Base-by-base conservation (phyloP, 2,888 invertebrate genomes). In the Tuberolachnus salignus region DNA sequence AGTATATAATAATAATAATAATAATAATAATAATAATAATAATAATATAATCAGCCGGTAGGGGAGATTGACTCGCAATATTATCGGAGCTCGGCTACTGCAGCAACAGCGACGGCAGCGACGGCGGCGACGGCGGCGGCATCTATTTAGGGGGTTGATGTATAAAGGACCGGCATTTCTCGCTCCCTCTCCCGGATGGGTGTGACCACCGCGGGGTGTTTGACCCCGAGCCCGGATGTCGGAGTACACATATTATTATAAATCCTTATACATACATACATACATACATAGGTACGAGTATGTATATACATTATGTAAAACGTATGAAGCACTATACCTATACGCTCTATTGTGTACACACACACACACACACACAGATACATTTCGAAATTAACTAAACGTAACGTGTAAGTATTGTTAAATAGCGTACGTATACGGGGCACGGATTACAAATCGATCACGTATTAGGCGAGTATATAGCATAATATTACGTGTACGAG, bases 191-290 rank as follows among this genome's bases (percentile, higher is more conserved):
- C 59, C 66, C 66, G 66, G 57, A 75, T 55, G 66, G 66, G 75
- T 57, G 75, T 67, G 75, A 19, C n/a, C n/a, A n/a, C n/a, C n/a
- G n/a, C 75, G 57, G 75, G 75, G 59, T 67, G 21, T 57, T 67
- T 75, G 75, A 75, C 75, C 75, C 75, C 57, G 23, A 67, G 46
- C 46, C 75, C 75, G 75, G 75, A 75, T 57, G 75, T 74, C 63
- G 53, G 34, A 19, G 42, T 72, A 55, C 19, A 14, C 19, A 19
- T 21, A 14, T 3, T 23, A 13, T 13, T 23, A 14, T n/a, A n/a
- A 16, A 55, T 19, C 9, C 21, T 8, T 3, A 3, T 19, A 53
- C 53, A 19, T 13, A 49, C 13, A 13, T 23, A 42, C 19, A 19
- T 63, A 63, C n/a, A n/a, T 34, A n/a, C 14, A 51, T n/a, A 46